Evolutionary conservation across 2,888 invertebrate species (phyloP), one percentile per base, ranked within the genome.

Genomic region (Cataglyphis albicans): DNA sequence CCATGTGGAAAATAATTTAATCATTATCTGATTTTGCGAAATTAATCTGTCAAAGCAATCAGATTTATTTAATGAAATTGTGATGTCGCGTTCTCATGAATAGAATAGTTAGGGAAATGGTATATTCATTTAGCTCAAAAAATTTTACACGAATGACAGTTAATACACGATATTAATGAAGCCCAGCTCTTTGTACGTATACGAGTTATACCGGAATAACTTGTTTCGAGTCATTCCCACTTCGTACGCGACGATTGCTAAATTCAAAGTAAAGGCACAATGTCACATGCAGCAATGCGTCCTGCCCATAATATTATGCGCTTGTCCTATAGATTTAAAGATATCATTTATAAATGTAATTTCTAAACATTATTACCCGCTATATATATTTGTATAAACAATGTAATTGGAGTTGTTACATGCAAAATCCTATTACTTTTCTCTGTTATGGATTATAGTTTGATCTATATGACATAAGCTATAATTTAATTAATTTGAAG

Each of bases 161-260:
- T 87, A 89, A 90, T 90, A 81, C 84, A 75, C 85, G 78, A 88
- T 89, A 89, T 88, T 89, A 90, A 87, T 82, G 87, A 84, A 87
- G 84, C 84, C 84, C 86, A 87, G 84, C 82, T 86, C 90, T 90
- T 89, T 90, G 90, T 90, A 73, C 82, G 64, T 61, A 61, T 84
- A 84, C 89, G 76, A 89, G 89, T 89, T 89, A 86, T 87, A 90
- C 90, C 85, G 90, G 90, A 89, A 90, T 90, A 90, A 90, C 89
- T 90, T 41, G 89, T 89, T 90, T 82, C 82, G 81, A 89, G 84
- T 83, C 82, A 76, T 82, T 82, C 75, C 84, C 86, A 76, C 78
- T 85, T 65, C 57, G n/a, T 57, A 57, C 38, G 59, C 74, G 55
- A 84, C 84, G 84, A 87, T 90, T 89, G 90, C 89, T 89, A 87